phyloP scores from a whole-genome alignment of 2,888 invertebrate genomes.

The Mactromeris polynyma region DNA sequence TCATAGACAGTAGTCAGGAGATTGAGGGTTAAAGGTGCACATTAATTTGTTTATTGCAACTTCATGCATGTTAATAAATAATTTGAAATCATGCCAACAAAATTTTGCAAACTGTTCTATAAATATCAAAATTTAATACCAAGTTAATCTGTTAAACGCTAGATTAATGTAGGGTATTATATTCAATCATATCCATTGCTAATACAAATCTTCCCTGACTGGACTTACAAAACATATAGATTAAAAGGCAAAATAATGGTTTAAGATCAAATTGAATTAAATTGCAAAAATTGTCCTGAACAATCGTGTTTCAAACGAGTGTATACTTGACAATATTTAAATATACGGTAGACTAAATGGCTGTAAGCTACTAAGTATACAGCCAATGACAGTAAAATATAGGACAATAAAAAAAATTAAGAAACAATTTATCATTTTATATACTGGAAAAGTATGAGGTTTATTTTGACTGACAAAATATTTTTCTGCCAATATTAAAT shows the following conservation, averaged over 20 bases:
- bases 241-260: too few species aligned
- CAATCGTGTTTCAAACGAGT: not conserved
- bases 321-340: too few species aligned
- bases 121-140: not conserved
- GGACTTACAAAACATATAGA: too few species aligned
- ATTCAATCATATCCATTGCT: not conserved
- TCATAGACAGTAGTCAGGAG: not conserved
- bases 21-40: not conserved
- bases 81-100: not conserved
- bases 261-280: too few species aligned
- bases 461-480: too few species aligned
- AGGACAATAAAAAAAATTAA: too few species aligned
- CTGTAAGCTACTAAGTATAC: too few species aligned
- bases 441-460: too few species aligned
- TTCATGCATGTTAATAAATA: not conserved
- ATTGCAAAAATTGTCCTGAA: not conserved
- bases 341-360: too few species aligned
- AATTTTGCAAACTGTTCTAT: not conserved
- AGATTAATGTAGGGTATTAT: not conserved
- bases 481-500: too few species aligned
- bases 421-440: too few species aligned
- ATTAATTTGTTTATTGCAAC: not conserved
- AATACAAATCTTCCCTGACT: not conserved
- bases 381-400: too few species aligned
- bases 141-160: not conserved